Evolutionary conservation across 2,113 vertebrate genomes (phyloP).

Genomic region (Vicugna pacos): DNA sequence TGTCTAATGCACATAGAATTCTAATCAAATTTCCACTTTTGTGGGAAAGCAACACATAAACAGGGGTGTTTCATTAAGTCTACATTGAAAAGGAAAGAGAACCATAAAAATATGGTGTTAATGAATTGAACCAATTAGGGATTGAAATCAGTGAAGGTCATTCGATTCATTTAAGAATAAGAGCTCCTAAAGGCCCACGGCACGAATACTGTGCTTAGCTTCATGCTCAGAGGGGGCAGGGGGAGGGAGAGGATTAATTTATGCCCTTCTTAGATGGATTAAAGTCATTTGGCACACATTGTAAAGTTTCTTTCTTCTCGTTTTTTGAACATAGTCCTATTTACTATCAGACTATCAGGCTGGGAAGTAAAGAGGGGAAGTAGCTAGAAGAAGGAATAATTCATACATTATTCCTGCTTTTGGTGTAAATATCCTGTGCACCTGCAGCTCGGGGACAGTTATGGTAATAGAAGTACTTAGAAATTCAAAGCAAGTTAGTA

Average conservation of each 20-base stretch:
- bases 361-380: slow-evolving; percentile 80
- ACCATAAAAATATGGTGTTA: slow-evolving; percentile 81
- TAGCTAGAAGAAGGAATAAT: slow-evolving; percentile 68
- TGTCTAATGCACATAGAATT: slow-evolving; percentile 56
- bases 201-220: slow-evolving; percentile 67
- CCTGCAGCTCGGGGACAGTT: slow-evolving; percentile 76
- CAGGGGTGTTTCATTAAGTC: slow-evolving; percentile 80
- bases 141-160: slow-evolving; percentile 78
- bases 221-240: slow-evolving; percentile 28
- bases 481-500: slow-evolving; percentile 65
- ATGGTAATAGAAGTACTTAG: slow-evolving; percentile 74
- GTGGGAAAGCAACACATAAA: slow-evolving; percentile 71
- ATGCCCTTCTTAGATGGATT: slow-evolving; percentile 73
- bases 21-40: slow-evolving; percentile 68
- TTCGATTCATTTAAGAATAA: slow-evolving; percentile 74
- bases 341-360: slow-evolving; percentile 73
- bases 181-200: slow-evolving; percentile 57
- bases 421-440: slow-evolving; percentile 80
- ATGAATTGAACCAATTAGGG: slow-evolving; percentile 83
- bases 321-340: slow-evolving; percentile 61
- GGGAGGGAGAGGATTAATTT: slow-evolving; percentile 72
- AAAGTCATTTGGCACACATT: slow-evolving; percentile 83
- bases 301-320: slow-evolving; percentile 80
- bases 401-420: slow-evolving; percentile 72
- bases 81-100: slow-evolving; percentile 79